Evolutionary conservation across 2,113 vertebrate species (phyloP).

Genomic region (Mixornis gularis): DNA sequence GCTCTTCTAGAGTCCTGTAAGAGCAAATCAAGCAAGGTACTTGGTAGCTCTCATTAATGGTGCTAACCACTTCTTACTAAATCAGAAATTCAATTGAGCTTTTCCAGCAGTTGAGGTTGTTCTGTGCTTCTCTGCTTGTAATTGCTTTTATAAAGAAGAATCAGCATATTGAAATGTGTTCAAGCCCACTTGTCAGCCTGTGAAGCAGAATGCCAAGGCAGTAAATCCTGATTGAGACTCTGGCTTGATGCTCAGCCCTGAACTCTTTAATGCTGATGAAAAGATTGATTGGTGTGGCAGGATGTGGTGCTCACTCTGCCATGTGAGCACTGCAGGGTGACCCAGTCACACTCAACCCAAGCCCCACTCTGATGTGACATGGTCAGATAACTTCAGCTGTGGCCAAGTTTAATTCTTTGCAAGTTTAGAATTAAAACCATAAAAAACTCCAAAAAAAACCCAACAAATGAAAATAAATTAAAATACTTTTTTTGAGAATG

Average conservation of each 20-base stretch:
- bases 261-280: neutral
- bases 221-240: conserved; percentile 29
- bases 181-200: conserved; percentile 11
- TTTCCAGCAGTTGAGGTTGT: neutral
- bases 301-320: neutral
- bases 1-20: neutral
- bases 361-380: rapidly evolving
- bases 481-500: neutral
- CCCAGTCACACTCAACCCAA: neutral
- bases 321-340: neutral
- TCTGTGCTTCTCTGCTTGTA: conserved; percentile 12
- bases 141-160: conserved; percentile 46
- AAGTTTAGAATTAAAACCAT: neutral
- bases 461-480: neutral
- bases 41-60: neutral
- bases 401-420: neutral
- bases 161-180: conserved; percentile 51
- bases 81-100: conserved; percentile 11
- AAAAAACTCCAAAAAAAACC: rapidly evolving
- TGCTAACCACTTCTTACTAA: neutral
- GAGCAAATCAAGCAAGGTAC: neutral
- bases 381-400: neutral
- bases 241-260: neutral
- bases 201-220: conserved; percentile 20
- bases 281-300: neutral